Conservation (phyloP, 2,888 invertebrate genomes). For the Machimus rusticus region DNA sequence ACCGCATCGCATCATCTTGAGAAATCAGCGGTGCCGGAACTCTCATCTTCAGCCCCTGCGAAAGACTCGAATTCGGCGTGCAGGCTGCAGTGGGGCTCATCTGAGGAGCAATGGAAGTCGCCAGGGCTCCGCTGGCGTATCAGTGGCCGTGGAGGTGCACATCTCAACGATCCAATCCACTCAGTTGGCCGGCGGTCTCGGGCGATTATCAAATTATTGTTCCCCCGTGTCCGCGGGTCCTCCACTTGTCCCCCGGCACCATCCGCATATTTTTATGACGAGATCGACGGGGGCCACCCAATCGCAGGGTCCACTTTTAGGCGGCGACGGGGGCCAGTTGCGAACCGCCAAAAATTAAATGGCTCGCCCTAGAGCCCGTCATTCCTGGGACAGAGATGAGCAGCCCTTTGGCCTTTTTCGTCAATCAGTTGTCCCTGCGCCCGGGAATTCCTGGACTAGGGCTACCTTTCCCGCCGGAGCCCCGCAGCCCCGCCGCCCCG, state of each 20-base stretch:
- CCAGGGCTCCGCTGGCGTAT: background rate
- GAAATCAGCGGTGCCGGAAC: slow-evolving; percentile 41
- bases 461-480: background rate
- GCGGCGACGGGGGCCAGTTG: background rate
- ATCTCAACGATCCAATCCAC: slow-evolving; percentile 17
- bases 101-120: slow-evolving; percentile 15
- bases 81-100: background rate
- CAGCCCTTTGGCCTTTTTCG: background rate
- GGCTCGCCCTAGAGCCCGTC: slow-evolving; percentile 1
- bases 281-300: slow-evolving; percentile 26
- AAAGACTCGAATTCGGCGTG: slow-evolving; percentile 15
- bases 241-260: background rate
- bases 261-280: slow-evolving; percentile 34
- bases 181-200: slow-evolving; percentile 17
- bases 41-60: slow-evolving; percentile 34
- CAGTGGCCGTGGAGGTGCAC: background rate
- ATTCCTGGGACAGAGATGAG: slow-evolving; percentile 6
- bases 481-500: too few relatives aligned
- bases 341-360: background rate
- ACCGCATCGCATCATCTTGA: slow-evolving; percentile 42
- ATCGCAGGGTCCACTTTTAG: background rate
- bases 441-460: background rate
- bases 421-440: background rate
- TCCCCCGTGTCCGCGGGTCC: background rate
- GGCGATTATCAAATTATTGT: slow-evolving; percentile 31